phyloP scores from a whole-genome alignment of 2,113 vertebrate genomes.

The Phylloscopus trochiloides region DNA sequence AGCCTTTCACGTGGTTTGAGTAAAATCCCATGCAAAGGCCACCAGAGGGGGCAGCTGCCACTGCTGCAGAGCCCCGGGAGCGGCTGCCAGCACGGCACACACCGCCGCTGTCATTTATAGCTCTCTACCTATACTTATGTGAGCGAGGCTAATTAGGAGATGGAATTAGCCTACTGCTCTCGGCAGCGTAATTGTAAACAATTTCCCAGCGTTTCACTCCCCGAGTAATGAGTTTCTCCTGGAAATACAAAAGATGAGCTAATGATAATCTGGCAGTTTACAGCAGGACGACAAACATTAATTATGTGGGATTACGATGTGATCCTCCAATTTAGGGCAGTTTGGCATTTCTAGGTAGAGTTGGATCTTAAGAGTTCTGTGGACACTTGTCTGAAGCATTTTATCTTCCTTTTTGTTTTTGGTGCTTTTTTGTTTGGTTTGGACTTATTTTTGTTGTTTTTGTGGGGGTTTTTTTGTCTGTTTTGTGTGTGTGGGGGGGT shows the following conservation, averaged over 20 bases:
- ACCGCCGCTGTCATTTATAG: slow-evolving; percentile 16
- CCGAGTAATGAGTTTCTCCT: slow-evolving; percentile 54
- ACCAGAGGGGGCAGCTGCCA: slow-evolving; percentile 28
- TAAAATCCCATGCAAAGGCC: neutral
- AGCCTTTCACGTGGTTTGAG: neutral
- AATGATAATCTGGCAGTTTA: slow-evolving; percentile 64
- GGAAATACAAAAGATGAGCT: slow-evolving; percentile 66
- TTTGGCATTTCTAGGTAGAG: neutral
- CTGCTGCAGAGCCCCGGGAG: neutral
- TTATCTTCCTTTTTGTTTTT: neutral
- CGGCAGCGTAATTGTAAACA: slow-evolving; percentile 63
- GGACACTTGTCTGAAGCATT: neutral
- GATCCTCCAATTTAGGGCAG: slow-evolving; percentile 42
- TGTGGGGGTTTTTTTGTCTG: too few relatives aligned
- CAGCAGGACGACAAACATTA: slow-evolving; percentile 54
- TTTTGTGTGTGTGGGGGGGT: neutral
- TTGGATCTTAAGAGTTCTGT: neutral
- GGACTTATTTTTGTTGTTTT: too few relatives aligned
- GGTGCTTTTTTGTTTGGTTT: neutral
- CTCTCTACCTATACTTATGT: slow-evolving; percentile 46
- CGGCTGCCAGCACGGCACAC: neutral
- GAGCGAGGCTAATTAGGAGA: slow-evolving; percentile 63
- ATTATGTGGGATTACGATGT: slow-evolving; percentile 43
- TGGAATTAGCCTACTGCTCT: slow-evolving; percentile 65
- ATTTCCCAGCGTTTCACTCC: slow-evolving; percentile 49